Percentiles rank a stretch among this genome's conserved stretches.
Conservation (phyloP, 2,797 vertebrate species). For the Aulostomus chinensis region DNA sequence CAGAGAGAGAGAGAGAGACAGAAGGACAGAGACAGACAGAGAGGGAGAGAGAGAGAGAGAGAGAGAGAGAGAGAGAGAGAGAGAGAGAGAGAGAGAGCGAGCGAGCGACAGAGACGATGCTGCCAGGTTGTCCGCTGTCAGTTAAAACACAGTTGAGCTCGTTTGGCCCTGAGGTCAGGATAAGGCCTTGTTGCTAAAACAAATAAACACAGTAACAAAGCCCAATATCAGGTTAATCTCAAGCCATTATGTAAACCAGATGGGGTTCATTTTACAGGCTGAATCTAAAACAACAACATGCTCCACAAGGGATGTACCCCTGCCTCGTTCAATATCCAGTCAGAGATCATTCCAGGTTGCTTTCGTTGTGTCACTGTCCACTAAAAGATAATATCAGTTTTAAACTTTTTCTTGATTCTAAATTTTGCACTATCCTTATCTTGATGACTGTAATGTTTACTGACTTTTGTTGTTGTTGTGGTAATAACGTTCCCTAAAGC, state of each 20-base stretch:
- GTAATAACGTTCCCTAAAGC: no score
- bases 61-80: background rate
- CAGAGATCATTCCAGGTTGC: no score
- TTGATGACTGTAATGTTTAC: no score
- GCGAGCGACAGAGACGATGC: slow-evolving; percentile 24
- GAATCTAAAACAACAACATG: slow-evolving; percentile 42
- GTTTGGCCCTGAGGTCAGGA: slow-evolving; percentile 60
- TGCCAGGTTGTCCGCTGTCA: slow-evolving; percentile 53
- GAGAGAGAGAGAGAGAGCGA: slow-evolving; percentile 4
- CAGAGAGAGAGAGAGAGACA: background rate
- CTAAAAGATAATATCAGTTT: no score
- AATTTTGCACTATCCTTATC: no score
- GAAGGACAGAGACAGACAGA: slow-evolving; percentile 1
- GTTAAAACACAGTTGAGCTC: slow-evolving; percentile 54
- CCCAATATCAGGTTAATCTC: slow-evolving; percentile 68
- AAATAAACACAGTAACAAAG: slow-evolving; percentile 72
- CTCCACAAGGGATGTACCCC: slow-evolving; percentile 28
- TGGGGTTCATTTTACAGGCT: slow-evolving; percentile 59
- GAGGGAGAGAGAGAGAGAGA: slow-evolving; percentile 11
- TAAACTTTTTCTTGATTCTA: no score
- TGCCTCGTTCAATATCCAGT: slow-evolving; percentile 29
- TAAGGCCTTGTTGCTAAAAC: slow-evolving; percentile 72
- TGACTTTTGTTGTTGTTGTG: no score
- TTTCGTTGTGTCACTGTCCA: no score
- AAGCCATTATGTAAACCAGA: slow-evolving; percentile 67